These are phyloP conservation scores for Lates japonicus DNA, from an alignment of 2,797 vertebrate genomes.

Conservation along the genomic window DNA sequence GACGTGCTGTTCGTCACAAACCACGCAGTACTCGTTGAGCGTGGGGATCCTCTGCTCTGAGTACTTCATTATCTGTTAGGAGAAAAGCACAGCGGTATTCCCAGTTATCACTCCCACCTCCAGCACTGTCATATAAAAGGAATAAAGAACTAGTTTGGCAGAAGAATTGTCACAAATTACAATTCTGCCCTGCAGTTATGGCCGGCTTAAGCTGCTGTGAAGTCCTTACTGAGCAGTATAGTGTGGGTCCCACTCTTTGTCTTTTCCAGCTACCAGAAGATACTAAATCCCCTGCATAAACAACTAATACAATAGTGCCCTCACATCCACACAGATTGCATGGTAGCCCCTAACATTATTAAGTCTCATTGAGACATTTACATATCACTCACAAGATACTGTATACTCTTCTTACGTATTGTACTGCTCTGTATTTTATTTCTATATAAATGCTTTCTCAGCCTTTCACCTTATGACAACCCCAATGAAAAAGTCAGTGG, in stretches of 20 bases:
- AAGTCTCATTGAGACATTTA: conserved; percentile 3
- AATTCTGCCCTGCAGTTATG: neutral
- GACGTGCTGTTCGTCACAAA: conserved; percentile 99
- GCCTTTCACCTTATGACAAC: neutral
- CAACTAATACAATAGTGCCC: neutral
- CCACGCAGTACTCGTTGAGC: conserved; percentile 98
- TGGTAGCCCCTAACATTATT: neutral
- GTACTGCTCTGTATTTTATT: neutral
- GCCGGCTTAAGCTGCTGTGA: neutral
- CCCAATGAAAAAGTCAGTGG: neutral
- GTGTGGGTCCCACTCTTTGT: neutral
- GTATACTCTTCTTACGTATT: neutral
- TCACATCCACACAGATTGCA: conserved; percentile 3
- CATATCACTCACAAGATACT: neutral
- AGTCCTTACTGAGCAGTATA: conserved; percentile 1
- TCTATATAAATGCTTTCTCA: neutral
- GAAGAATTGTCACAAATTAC: conserved; percentile 16
- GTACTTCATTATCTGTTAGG: conserved; percentile 96
- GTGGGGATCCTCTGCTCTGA: conserved; percentile 98
- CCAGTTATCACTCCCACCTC: conserved; percentile 54
- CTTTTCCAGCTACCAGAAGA: neutral
- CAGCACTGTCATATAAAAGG: conserved; percentile 13
- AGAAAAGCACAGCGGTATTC: conserved; percentile 59
- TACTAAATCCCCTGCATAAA: neutral
- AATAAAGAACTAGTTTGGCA: neutral